Evolutionary conservation across 1,140 invertebrate genomes (phyloP).

Genomic region (Sipha flava): DNA sequence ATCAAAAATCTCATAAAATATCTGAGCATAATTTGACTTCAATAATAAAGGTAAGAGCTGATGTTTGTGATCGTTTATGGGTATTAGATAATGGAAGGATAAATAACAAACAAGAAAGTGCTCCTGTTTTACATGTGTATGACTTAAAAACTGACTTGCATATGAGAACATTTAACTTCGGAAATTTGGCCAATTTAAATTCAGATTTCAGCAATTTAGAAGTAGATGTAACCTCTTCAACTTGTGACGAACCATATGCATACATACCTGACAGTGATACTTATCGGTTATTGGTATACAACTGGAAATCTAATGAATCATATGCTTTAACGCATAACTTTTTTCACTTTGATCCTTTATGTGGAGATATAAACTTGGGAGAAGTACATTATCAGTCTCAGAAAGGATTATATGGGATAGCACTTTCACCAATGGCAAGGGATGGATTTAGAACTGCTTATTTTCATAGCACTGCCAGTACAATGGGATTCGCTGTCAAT

Average conservation of each 20-base stretch:
- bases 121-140: conserved; percentile 58
- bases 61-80: conserved; percentile 66
- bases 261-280: conserved; percentile 64
- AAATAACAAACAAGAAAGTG: conserved; percentile 48
- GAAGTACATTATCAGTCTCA: conserved; percentile 61
- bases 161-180: conserved; percentile 54
- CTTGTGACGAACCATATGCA: conserved; percentile 61
- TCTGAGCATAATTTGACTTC: conserved; percentile 51
- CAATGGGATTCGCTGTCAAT: conserved; percentile 58
- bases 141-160: conserved; percentile 59
- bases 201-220: conserved; percentile 66
- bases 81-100: conserved; percentile 61
- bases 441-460: conserved; percentile 62
- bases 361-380: conserved; percentile 57
- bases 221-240: conserved; percentile 56
- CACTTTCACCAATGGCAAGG: conserved; percentile 48
- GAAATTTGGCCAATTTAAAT: conserved; percentile 54
- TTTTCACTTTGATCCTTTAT: conserved; percentile 68
- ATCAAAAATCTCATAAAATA: conserved; percentile 46
- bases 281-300: conserved; percentile 66
- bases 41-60: conserved; percentile 46
- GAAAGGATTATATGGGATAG: conserved; percentile 63
- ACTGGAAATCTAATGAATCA: conserved; percentile 58
- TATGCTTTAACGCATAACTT: conserved; percentile 67
- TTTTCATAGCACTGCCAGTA: conserved; percentile 66